Percentiles rank a stretch among this genome's conserved stretches.
Conservation (phyloP, 2,797 vertebrate species). For the Sebastolobus altivelis region DNA sequence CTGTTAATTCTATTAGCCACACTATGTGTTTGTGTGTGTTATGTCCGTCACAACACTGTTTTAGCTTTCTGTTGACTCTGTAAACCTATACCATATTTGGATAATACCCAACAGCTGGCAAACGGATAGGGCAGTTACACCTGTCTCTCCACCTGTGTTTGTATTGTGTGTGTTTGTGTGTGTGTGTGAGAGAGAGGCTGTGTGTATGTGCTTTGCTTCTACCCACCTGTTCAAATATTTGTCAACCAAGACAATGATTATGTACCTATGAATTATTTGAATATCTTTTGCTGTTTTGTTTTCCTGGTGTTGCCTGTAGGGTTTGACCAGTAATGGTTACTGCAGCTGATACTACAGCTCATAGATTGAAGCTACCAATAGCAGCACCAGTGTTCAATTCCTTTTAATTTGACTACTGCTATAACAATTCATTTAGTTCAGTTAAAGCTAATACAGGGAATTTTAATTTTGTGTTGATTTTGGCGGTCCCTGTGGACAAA, state of each 20-base stretch:
- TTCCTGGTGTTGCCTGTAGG: constrained; percentile 1
- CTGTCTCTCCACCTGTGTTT: constrained; percentile 66
- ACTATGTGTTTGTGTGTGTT: not conserved
- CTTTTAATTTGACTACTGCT: not conserved
- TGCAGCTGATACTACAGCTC: not conserved
- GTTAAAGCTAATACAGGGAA: too few relatives aligned
- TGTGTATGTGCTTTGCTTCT: constrained; percentile 41
- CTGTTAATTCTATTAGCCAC: constrained; percentile 26
- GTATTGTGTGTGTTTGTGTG: constrained; percentile 7
- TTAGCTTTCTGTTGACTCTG: constrained; percentile 82
- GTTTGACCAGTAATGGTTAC: constrained; percentile 15
- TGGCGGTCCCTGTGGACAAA: too few relatives aligned
- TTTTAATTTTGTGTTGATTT: too few relatives aligned
- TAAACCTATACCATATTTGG: constrained; percentile 83
- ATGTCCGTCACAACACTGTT: constrained; percentile 50
- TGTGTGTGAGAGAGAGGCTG: not conserved
- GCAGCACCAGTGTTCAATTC: not conserved
- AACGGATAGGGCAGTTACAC: constrained; percentile 75
- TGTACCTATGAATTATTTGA: constrained; percentile 45
- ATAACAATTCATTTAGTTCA: not conserved
- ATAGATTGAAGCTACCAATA: not conserved
- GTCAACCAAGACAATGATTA: constrained; percentile 45
- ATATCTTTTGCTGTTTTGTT: constrained; percentile 41
- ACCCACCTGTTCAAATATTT: constrained; percentile 75
- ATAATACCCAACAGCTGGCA: constrained; percentile 82